Evolutionary conservation across 2,888 invertebrate genomes (phyloP), one percentile per base, ranked within the genome.

Genomic region (Heliconius hortense): DNA sequence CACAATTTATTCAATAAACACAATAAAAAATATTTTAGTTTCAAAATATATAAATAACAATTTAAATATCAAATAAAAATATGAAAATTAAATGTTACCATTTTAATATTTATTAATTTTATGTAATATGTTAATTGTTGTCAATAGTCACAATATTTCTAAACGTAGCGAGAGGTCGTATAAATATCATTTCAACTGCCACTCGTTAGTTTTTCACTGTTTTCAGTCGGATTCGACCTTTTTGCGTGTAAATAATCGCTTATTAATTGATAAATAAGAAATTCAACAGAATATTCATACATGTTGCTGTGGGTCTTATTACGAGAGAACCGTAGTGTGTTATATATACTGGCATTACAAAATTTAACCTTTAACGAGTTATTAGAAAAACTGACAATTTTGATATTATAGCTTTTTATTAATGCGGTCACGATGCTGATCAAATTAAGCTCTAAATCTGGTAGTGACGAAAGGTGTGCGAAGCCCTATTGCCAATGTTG

Each of bases 401-500:
- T 72, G 21, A 56, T 67, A 71, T 74, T 78, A 74, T 74, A 76
- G 76, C 59, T 73, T n/a, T 39, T 76, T 71, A 2, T 74, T 71
- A n/a, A 64, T 62, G 68, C 67, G 76, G 64, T 75, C 72, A 77
- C 74, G 68, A 81, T 82, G 81, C 76, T 80, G 72, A 74, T 76
- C 69, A 75, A 79, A 74, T 75, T 79, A 26, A 63, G 76, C 60
- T 76, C 74, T 53, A 69, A 73, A 60, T 43, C 79, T 71, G 56
- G 76, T 76, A 67, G 56, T 53, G 79, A 80, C 72, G 80, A 80
- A 10, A 79, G 80, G 31, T 76, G 82, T 56, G 87, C 90, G 24
- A 88, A 84, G 75, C 88, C 94, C 24, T 94, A 85, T 79, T 94
- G 94, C 79, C 82, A 86, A 74, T 93, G 93, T 81, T 89, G 88